phyloP scores from a whole-genome alignment of 2,113 vertebrate species.

The Anguilla rostrata region DNA sequence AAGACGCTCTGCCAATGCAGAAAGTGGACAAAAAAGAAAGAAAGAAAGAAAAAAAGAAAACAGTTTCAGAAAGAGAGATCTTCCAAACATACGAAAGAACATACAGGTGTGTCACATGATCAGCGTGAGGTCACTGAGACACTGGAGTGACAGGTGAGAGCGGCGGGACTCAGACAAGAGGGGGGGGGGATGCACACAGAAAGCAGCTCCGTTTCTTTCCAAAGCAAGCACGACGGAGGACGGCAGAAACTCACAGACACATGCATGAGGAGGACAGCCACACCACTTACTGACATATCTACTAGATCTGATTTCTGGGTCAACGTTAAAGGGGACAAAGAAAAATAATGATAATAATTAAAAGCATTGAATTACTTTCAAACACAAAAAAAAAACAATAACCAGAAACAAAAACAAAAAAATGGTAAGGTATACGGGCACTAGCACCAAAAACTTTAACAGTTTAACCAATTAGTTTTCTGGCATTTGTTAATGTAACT shows the following conservation, averaged over 20 bases:
- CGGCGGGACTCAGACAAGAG: conserved; percentile 43
- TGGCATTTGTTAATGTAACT: not conserved
- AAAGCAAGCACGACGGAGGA: conserved; percentile 44
- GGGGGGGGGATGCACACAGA: not conserved
- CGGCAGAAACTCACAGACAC: conserved; percentile 64
- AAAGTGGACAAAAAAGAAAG: conserved; percentile 76
- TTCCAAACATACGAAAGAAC: conserved; percentile 62
- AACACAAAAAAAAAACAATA: conserved; percentile 46
- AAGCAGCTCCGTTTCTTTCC: not conserved
- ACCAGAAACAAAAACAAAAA: conserved; percentile 32
- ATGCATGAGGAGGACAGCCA: conserved; percentile 67
- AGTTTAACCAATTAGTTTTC: conserved; percentile 2
- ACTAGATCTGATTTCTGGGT: conserved; percentile 68
- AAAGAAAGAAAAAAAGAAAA: conserved; percentile 54
- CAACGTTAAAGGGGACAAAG: conserved; percentile 46
- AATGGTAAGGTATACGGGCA: conserved; percentile 55
- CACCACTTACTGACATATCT: conserved; percentile 71
- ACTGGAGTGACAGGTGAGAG: conserved; percentile 46
- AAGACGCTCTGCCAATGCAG: conserved; percentile 97
- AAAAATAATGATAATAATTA: conserved; percentile 44
- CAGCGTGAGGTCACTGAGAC: conserved; percentile 24
- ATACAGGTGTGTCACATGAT: conserved; percentile 35
- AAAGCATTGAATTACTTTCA: conserved; percentile 62
- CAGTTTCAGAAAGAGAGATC: conserved; percentile 61
- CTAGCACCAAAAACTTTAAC: conserved; percentile 49